Base-by-base conservation (phyloP, 2,113 vertebrate genomes). In the Phycodurus eques region DNA sequence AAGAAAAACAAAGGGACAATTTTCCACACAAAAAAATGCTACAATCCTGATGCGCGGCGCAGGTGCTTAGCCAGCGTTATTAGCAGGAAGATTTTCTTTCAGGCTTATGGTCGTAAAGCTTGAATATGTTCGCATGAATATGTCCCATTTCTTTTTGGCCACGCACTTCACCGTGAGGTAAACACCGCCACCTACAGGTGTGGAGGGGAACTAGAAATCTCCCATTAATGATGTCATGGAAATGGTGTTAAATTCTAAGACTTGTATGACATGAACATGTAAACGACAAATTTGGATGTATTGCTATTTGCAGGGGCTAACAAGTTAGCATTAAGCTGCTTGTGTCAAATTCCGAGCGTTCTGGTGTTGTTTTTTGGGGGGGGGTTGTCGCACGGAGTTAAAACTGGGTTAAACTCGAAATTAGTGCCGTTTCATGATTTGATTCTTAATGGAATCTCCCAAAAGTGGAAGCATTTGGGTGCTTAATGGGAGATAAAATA, bases 301-400 rank as follows among this genome's bases (percentile, higher is more conserved):
- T 64, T 20, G 62, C 42, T 65, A 22, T 17, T 20, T 43, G 62
- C 62, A 27, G 35, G 9, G 1, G 61, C 61, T 63, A 63, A 63
- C 19, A n/a, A n/a, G 61, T 63, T 63, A 63, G 35, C 61, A 63
- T 43, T 17, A 5, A 63, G 64, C n/a, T 66, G 64, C 64, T 66
- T 43, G 64, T 46, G 63, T 65, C 6, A 1, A n/a, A 46, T 46
- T 46, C 10, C 42, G 46, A 66, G 12, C 63, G 3, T 33, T 35
- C 12, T 13, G 2, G 13, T 27, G 60, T 46, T 46, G 2, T n/a
- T 43, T 65, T 22, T n/a, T 0, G 4, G 2, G 19, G 4, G 2
- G 19, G 20, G 2, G 11, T 8, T 13, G n/a, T 46, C 27, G n/a
- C n/a, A n/a, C 8, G 49, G 49, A 51, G 14, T 0, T 51, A 7